Conservation (phyloP, 1,140 invertebrate genomes). For the Bombus impatiens region DNA sequence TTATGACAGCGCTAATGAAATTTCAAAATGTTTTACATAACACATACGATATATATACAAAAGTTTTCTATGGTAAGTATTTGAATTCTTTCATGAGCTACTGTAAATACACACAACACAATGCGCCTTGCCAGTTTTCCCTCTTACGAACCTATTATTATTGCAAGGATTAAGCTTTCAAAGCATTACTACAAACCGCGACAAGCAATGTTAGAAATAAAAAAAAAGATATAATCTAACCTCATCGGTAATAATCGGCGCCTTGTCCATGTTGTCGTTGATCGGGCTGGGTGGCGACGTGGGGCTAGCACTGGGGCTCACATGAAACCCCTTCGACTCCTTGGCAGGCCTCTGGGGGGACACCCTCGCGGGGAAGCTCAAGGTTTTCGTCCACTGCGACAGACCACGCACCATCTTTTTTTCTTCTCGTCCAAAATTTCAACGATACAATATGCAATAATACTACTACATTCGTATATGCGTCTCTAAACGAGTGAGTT, state of each 20-base stretch:
- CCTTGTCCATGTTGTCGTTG: conserved; percentile 81
- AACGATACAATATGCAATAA: neutral
- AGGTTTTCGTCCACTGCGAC: conserved; percentile 93
- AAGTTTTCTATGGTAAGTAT: neutral
- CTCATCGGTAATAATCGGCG: conserved; percentile 80
- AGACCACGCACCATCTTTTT: conserved; percentile 90
- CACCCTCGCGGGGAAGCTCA: conserved; percentile 91
- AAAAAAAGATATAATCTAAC: conserved; percentile 57
- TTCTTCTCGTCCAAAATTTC: conserved; percentile 25
- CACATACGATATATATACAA: neutral
- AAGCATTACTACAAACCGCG: neutral
- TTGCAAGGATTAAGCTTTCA: neutral
- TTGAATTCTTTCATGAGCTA: neutral
- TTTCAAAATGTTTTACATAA: neutral
- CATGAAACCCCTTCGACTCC: conserved; percentile 81
- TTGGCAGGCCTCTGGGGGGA: conserved; percentile 89
- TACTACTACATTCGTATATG: neutral
- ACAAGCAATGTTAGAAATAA: neutral
- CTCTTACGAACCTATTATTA: neutral
- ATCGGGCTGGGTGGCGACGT: conserved; percentile 83
- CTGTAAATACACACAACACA: neutral
- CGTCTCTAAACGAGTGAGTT: neutral
- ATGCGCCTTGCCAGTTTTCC: neutral
- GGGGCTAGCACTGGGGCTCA: conserved; percentile 79
- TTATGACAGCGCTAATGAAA: neutral